Evolutionary conservation across 30 jellyfish, hydroid and myxozoan genomes (phyloP).

Genomic region (Turritopsis rubra): DNA sequence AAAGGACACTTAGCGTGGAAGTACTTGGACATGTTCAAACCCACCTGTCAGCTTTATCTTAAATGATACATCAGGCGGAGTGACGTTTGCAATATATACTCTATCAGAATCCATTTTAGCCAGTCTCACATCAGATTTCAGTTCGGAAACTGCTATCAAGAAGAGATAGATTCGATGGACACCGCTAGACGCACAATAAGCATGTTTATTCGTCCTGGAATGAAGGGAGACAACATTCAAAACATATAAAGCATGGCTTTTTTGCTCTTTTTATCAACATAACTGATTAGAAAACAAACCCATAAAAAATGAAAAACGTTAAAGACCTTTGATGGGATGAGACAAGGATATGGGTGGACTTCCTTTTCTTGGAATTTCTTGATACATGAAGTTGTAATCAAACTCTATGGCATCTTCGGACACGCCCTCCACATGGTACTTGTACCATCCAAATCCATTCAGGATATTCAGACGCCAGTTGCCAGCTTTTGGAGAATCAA

Average conservation of each 20-base stretch:
- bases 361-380: neutral
- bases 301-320: too few species aligned
- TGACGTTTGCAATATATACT: neutral
- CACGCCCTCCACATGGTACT: neutral
- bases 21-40: neutral
- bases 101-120: neutral
- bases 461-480: neutral
- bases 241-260: neutral
- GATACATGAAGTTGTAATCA: neutral
- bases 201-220: neutral
- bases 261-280: too few species aligned
- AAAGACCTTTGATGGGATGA: neutral
- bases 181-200: neutral
- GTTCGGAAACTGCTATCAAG: neutral
- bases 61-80: neutral
- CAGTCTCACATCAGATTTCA: neutral
- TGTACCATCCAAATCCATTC: neutral
- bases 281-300: too few species aligned
- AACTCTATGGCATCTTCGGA: neutral
- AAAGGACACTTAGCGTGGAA: too few species aligned
- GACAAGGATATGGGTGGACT: neutral
- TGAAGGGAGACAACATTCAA: too few species aligned
- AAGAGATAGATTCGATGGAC: neutral
- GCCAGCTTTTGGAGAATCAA: neutral
- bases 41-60: neutral